Base-by-base conservation (phyloP, 1,140 invertebrate genomes). In the Zaprionus camerounensis region DNA sequence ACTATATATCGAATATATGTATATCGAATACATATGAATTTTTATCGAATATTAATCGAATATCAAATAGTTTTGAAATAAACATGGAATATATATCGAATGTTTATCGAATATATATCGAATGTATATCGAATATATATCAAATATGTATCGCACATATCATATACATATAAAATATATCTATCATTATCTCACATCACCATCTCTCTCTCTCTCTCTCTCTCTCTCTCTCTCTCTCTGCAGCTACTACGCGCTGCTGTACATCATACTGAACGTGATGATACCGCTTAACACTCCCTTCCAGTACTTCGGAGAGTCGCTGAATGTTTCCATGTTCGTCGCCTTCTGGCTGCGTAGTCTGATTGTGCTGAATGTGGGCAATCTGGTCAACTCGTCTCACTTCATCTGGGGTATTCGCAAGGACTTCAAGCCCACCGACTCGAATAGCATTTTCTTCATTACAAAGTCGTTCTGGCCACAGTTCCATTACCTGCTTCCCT, bases 401-500 rank as follows among this genome's bases (percentile, higher is more conserved):
- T 93, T 94, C 15, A 91, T 97, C 17, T 97, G 96, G 96, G 95
- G 95, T 28, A 93, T 96, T 2, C 94, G 95, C 82, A 94, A 94
- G 53, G 94, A 94, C 22, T 95, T 96, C 80, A 97, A 95, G 95
- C 96, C 96, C 1, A 94, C 94, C 1, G 95, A 97, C 72, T 95
- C 95, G 1, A 96, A 96, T 79, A 92, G 95, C 31, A 94, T 97
- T 5, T 97, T 97, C 79, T 91, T 97, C 36, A 77, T 97, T 0
- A 95, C 94, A 1, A 96, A 96, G 82, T 95, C 94, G 1, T 95
- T 95, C 76, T 97, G 96, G 97, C 94, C 95, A 0, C 95, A 96
- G 61, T 97, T 97, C 75, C 96, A 97, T 78, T 97, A 97, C 72
- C 78, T 96, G 2, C 82, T 96, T 3, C 95, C 96, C 0, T 95